These are phyloP conservation scores for Origma solitaria DNA, from an alignment of 2,113 vertebrate genomes.

Conservation along the genomic window DNA sequence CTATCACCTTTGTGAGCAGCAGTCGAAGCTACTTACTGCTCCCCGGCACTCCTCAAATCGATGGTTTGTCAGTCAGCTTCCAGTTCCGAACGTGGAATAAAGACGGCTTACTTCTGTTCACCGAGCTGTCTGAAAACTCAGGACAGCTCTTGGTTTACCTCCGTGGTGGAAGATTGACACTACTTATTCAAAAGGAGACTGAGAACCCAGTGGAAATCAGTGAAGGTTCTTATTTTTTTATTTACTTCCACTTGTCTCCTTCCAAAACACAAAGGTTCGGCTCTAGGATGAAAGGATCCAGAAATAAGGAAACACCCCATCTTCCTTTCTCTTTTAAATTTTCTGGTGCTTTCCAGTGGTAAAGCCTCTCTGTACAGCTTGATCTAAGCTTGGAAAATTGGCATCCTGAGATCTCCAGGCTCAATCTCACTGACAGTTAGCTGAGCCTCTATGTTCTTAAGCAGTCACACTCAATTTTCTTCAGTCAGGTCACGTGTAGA, in stretches of 20 bases:
- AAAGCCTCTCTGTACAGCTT: neutral
- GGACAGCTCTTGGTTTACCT: constrained; percentile 81
- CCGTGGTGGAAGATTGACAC: constrained; percentile 71
- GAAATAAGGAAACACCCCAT: neutral
- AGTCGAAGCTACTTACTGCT: constrained; percentile 85
- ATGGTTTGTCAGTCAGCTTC: constrained; percentile 84
- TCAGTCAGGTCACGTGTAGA: neutral
- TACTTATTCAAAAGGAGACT: constrained; percentile 75
- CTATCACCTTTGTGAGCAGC: constrained; percentile 87
- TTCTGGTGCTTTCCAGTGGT: neutral
- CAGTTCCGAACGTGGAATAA: constrained; percentile 96
- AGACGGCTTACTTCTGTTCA: constrained; percentile 84
- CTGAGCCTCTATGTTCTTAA: neutral
- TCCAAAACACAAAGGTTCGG: neutral
- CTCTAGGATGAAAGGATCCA: neutral
- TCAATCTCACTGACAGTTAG: neutral
- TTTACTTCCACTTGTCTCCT: neutral
- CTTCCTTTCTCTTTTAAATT: neutral
- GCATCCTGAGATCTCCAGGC: neutral
- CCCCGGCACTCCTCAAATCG: constrained; percentile 76
- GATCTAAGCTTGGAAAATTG: neutral
- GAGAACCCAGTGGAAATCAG: constrained; percentile 75
- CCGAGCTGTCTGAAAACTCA: constrained; percentile 75
- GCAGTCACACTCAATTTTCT: neutral
- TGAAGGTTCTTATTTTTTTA: constrained; percentile 72